Base-by-base conservation (phyloP, 2,888 invertebrate genomes). In the Patella caerulea region DNA sequence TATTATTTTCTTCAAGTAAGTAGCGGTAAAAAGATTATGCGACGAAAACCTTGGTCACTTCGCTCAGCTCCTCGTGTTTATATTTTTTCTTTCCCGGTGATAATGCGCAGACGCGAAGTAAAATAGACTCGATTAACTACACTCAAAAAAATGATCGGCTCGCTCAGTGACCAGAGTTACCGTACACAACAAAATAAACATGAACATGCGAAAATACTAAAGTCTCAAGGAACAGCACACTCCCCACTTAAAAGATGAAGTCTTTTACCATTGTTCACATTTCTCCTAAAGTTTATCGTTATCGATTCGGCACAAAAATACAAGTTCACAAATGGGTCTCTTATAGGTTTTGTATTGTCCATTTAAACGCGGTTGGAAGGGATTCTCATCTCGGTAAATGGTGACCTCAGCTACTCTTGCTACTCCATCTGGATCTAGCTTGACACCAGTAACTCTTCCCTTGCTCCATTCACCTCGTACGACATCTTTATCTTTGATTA, bases 231-330 rank as follows among this genome's bases (percentile, higher is more conserved):
- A 65, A 65, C 65, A 65, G 65, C 65, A 65, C 65, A 65, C 19
- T 65, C 65, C 65, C 65, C 65, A 65, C 65, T n/a, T 65, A 65
- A n/a, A 65, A 65, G 65, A 19, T 65, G 24, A 65, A 19, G 24
- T 19, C 65, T 65, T 65, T 65, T 65, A 65, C 65, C 24, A 65
- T 65, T 19, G 19, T 15, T 12, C 17, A 65, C n/a, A 34, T 34
- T 34, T 34, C 34, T 34, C 34, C 2, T 34, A 34, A 34, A 34
- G 34, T 34, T 34, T 34, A 34, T 34, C 34, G 34, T 65, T 65
- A 19, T 24, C 65, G n/a, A 24, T n/a, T 19, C 65, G 65, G n/a
- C 12, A 65, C 65, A 65, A 24, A 24, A 65, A 65, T n/a, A 65
- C 65, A 11, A 65, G 65, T 65, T 65, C 65, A 11, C 19, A 19